phyloP scores from a whole-genome alignment of 1,140 invertebrate species.

The Hypsibius dujardini region DNA sequence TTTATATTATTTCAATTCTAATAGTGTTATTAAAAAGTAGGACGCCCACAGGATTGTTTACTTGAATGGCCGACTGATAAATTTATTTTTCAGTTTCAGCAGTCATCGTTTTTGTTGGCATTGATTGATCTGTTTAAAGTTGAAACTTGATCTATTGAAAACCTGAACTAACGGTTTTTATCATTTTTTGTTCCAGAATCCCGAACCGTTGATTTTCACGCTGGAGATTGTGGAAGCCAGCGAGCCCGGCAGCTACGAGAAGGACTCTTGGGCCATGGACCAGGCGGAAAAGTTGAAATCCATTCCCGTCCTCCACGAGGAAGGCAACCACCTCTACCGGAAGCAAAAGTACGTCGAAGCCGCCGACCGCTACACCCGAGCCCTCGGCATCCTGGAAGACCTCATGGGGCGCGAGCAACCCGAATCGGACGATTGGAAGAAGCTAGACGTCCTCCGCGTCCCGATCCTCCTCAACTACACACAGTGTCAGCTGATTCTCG shows the following conservation, averaged over 20 bases:
- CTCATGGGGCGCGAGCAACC: slow-evolving; percentile 87
- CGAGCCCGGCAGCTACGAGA: slow-evolving; percentile 63
- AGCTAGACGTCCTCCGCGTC: slow-evolving; percentile 57
- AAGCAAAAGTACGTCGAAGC: slow-evolving; percentile 54
- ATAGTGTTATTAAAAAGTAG: too few species aligned
- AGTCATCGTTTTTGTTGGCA: too few species aligned
- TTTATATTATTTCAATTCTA: too few species aligned
- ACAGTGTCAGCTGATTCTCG: slow-evolving; percentile 65
- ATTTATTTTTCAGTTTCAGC: too few species aligned
- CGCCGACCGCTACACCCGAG: slow-evolving; percentile 57
- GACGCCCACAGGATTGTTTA: too few species aligned
- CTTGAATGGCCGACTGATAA: too few species aligned
- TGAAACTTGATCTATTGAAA: too few species aligned
- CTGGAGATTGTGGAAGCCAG: slow-evolving; percentile 55
- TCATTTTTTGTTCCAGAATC: not conserved
- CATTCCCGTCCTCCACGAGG: slow-evolving; percentile 54
- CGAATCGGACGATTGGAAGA: slow-evolving; percentile 62
- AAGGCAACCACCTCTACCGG: slow-evolving; percentile 67
- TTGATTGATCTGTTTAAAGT: too few species aligned
- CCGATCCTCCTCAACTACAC: slow-evolving; percentile 78
- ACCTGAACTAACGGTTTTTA: too few species aligned
- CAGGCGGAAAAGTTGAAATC: slow-evolving; percentile 57
- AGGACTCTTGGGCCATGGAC: slow-evolving; percentile 77
- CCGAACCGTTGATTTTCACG: slow-evolving; percentile 31
- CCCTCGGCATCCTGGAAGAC: slow-evolving; percentile 70